A percentile compares a stretch with the other conserved stretches of the same genome.
Conservation (phyloP, 2,888 invertebrate species). For the Lamellibrachia satsuma region DNA sequence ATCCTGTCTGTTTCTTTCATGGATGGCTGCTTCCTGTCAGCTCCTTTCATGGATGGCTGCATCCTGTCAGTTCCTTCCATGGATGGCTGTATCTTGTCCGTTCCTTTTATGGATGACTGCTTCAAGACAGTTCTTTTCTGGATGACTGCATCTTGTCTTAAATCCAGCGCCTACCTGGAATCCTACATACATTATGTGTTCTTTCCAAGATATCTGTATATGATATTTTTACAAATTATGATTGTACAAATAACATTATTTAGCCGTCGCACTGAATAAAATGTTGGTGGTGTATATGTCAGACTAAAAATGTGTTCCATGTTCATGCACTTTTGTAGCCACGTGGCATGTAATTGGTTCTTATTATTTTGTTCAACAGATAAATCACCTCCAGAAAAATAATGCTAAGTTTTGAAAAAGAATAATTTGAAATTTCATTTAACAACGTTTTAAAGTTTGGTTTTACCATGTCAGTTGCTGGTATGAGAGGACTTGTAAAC, state of each 20-base stretch:
- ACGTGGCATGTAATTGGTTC: neutral
- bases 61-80: too few relatives aligned
- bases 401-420: neutral
- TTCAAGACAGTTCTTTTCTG: too few relatives aligned
- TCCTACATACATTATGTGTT: neutral
- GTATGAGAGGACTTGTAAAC: neutral
- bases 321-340: neutral
- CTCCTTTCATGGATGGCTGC: too few relatives aligned
- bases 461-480: neutral
- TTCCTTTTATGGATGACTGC: too few relatives aligned
- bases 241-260: neutral
- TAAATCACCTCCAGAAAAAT: neutral
- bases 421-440: neutral
- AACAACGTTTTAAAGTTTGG: neutral
- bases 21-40: too few relatives aligned
- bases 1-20: too few relatives aligned
- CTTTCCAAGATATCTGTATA: neutral
- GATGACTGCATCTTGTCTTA: neutral
- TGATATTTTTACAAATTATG: constrained; percentile 10
- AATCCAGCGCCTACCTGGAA: neutral
- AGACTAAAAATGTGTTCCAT: neutral
- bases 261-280: neutral
- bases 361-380: neutral
- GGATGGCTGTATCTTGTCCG: too few relatives aligned
- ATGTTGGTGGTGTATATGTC: neutral